These are phyloP conservation scores for Elegia similella DNA, from an alignment of 2,888 invertebrate genomes.

Conservation along the genomic window DNA sequence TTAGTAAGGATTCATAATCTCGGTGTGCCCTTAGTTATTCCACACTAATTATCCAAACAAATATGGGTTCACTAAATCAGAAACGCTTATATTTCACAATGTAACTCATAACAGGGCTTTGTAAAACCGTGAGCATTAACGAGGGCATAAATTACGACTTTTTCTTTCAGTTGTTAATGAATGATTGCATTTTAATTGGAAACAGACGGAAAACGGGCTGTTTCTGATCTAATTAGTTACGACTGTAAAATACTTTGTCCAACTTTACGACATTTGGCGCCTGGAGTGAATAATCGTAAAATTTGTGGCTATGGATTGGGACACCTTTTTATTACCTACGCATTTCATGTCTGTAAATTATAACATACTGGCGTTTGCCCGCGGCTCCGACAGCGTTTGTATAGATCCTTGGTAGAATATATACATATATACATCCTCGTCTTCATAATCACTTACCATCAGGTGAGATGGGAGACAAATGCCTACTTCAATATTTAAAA, in stretches of 20 bases:
- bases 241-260: conserved; percentile 38
- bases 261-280: conserved; percentile 26
- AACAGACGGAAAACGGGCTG: conserved; percentile 49
- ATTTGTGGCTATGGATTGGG: conserved; percentile 3
- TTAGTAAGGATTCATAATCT: too few species aligned
- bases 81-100: conserved; percentile 5
- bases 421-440: too few species aligned
- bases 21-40: too few species aligned
- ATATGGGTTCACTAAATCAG: not conserved
- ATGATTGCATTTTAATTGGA: conserved; percentile 58
- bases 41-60: not conserved
- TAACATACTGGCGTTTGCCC: not conserved
- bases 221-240: conserved; percentile 44
- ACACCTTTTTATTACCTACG: not conserved
- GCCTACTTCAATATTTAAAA: too few species aligned
- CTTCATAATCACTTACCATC: too few species aligned
- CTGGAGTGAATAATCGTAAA: conserved; percentile 35
- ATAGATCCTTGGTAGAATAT: too few species aligned
- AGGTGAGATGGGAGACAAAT: too few species aligned
- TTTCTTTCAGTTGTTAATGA: conserved; percentile 39
- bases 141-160: conserved; percentile 47
- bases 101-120: conserved; percentile 13
- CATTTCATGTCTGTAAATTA: not conserved
- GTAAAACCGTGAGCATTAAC: conserved; percentile 35
- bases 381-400: too few species aligned